Base-by-base conservation (phyloP, 2,888 invertebrate genomes). In the Pterostichus madidus region DNA sequence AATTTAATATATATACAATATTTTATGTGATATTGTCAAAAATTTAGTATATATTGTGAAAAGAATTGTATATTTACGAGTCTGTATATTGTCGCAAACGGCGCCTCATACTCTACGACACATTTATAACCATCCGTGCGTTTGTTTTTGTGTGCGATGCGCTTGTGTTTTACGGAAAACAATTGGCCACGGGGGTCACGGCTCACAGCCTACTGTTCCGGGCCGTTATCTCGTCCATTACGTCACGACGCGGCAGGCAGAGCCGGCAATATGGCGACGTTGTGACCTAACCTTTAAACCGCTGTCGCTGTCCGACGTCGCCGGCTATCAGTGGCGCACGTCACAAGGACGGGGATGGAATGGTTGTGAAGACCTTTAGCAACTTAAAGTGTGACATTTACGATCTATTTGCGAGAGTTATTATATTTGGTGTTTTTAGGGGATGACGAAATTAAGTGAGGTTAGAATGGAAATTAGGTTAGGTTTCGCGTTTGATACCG, bases 271-370 rank as follows among this genome's bases (percentile, higher is more conserved):
- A 77, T 77, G 76, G 76, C 76, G 56, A 77, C 76, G 76, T 56
- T 35, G 53, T 77, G 76, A 77, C 39, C 76, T 77, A 77, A 77
- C 76, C 76, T 77, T 77, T 77, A 77, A 77, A 77, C 76, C 76
- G 71, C 71, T 46, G 56, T 24, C 31, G 59, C 59, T 11, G 59
- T 31, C 31, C 24, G 31, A 59, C 59, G 59, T 59, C 31, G 24
- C 11, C 13, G 11, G 17, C 24, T 39, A 35, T 53, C 53, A 53
- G 53, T 0, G 75, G 32, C 52, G 75, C n/a, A 49, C 49, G 49
- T 73, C 73, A 73, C 15, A 8, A 11, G 68, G 24, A 73, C 15
- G 8, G 32, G 68, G 24, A 1, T 10, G 59, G 31, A 2, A 10
- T 49, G 49, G 8, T 11, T 49, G 35, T 6, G 32, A 35, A 32